These are phyloP conservation scores for Oplegnathus fasciatus DNA, from an alignment of 2,113 vertebrate genomes.

Conservation along the genomic window DNA sequence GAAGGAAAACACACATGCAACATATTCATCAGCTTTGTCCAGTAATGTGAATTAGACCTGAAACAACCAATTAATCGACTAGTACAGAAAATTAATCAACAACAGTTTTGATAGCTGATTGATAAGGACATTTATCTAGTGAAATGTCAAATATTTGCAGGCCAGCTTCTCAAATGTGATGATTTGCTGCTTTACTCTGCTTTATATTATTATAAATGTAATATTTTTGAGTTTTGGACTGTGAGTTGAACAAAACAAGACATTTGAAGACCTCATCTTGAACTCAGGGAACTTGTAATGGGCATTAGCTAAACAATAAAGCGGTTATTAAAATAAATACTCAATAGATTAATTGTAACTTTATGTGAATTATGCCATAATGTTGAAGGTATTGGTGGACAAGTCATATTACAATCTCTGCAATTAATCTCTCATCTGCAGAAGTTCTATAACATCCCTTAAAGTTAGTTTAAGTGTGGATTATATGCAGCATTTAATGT, in stretches of 20 bases:
- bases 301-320: not conserved
- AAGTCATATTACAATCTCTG: not conserved
- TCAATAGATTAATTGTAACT: not conserved
- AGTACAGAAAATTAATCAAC: not conserved
- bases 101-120: too few species aligned
- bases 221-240: not conserved
- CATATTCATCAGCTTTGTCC: too few species aligned
- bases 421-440: too few species aligned
- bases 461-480: not conserved
- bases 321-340: too few species aligned
- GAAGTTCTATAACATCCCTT: not conserved
- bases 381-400: not conserved
- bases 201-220: not conserved
- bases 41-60: not conserved
- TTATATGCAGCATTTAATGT: not conserved
- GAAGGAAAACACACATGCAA: too few species aligned
- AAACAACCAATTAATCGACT: not conserved
- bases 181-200: not conserved
- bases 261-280: not conserved
- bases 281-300: not conserved
- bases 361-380: not conserved
- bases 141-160: too few species aligned
- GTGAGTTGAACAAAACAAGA: not conserved
- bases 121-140: too few species aligned
- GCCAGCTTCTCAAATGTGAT: not conserved